phyloP scores from a whole-genome alignment of 1,140 invertebrate genomes.

The Hycleus phaleratus region DNA sequence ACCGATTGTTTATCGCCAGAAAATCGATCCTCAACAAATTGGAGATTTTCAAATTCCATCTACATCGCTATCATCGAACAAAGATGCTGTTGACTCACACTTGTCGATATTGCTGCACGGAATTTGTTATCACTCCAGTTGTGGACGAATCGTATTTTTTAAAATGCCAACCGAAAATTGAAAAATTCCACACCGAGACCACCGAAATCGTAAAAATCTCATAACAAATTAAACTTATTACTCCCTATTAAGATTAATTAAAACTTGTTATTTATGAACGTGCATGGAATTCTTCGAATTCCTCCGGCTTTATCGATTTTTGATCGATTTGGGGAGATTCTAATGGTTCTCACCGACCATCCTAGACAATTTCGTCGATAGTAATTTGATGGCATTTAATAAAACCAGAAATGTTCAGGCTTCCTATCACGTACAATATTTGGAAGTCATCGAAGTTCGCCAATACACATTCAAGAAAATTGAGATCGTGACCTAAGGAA shows the following conservation, averaged over 20 bases:
- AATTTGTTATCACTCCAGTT: constrained; percentile 12
- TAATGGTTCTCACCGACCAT: too few relatives aligned
- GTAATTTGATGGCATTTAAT: constrained; percentile 11
- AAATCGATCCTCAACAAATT: constrained; percentile 12
- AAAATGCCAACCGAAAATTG: too few relatives aligned
- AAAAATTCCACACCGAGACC: too few relatives aligned
- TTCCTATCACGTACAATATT: constrained; percentile 23
- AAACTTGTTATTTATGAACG: too few relatives aligned
- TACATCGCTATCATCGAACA: constrained; percentile 4
- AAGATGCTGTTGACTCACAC: constrained; percentile 15
- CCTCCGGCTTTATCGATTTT: too few relatives aligned
- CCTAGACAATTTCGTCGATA: not conserved
- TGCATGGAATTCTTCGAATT: too few relatives aligned
- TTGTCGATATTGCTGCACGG: constrained; percentile 12
- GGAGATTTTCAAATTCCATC: constrained; percentile 13
- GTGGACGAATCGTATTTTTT: not conserved
- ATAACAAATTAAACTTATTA: too few relatives aligned
- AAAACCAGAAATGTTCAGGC: constrained; percentile 11
- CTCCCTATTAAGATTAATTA: too few relatives aligned
- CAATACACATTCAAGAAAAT: constrained; percentile 18
- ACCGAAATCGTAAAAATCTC: too few relatives aligned
- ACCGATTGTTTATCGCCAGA: too few relatives aligned
- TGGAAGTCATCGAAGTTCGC: constrained; percentile 18
- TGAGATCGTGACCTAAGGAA: constrained; percentile 17
- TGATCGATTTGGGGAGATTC: too few relatives aligned